phyloP scores from a whole-genome alignment of 2,113 vertebrate species.

The Apodemus sylvaticus region DNA sequence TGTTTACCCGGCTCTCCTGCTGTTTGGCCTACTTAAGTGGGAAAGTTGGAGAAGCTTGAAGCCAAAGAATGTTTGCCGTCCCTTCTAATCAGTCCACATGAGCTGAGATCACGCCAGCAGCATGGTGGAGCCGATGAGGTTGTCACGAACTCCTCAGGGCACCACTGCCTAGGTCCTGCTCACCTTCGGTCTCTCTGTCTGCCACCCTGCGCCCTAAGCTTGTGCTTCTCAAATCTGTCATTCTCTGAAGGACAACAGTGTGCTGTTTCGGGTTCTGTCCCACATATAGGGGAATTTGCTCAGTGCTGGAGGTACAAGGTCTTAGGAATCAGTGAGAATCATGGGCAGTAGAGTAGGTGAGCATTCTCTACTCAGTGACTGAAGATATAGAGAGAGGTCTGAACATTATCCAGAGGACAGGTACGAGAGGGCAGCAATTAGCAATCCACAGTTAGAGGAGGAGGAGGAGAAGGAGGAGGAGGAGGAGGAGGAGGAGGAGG shows the following conservation, averaged over 20 bases:
- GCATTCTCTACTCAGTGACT: neutral
- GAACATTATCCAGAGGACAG: neutral
- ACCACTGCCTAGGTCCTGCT: neutral
- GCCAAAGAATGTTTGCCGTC: neutral
- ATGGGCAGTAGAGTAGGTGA: neutral
- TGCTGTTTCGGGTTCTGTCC: neutral
- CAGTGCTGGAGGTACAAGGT: neutral
- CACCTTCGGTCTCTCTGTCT: neutral
- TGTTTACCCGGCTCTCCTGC: neutral
- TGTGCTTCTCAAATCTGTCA: accelerated
- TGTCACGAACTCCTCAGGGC: neutral
- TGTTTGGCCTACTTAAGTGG: constrained; percentile 14
- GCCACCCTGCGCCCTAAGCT: neutral
- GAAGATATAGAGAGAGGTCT: neutral
- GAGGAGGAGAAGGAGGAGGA: neutral
- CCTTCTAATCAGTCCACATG: neutral
- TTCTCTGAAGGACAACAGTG: neutral
- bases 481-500: neutral
- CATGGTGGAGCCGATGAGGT: accelerated
- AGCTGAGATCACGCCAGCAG: neutral
- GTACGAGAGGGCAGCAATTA: too few relatives aligned
- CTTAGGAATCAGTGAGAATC: neutral
- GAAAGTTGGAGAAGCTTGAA: neutral
- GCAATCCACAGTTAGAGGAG: neutral
- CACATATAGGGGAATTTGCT: neutral